Base-by-base conservation (phyloP, 1,140 invertebrate species). In the Drosophila mojavensis region DNA sequence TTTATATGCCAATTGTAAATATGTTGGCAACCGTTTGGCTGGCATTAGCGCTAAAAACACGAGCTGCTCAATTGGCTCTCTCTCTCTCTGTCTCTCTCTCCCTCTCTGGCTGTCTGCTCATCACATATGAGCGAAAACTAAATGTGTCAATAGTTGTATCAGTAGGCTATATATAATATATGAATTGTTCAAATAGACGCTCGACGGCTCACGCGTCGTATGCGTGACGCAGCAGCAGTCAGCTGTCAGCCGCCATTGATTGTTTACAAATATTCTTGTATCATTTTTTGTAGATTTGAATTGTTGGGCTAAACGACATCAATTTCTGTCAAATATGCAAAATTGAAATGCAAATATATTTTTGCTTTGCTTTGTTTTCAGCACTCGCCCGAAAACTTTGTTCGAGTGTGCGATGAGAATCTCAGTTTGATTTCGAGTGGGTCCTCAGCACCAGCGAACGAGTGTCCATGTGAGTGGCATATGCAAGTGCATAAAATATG, bases 141-240 rank as follows among this genome's bases (percentile, higher is more conserved):
- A 24, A 56, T 13, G 20, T 53, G 55, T 66, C 54, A 66, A 66
- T 72, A 66, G 47, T 43, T 66, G 48, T 65, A 48, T 28, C 4
- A 36, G 9, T 11, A 10, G 30, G 3, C 4, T 51, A 54, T 55
- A 70, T 48, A 45, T 64, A 50, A 33, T 33, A 43, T 66, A 54
- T 66, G 41, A 72, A 59, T 59, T 72, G 63, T 45, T 50, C 54
- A 58, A 66, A 72, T 54, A 72, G 15, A 7, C 15, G 48, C 6
- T 15, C 41, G 17, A n/a, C 36, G 48, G 20, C 20, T 24, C 61
- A 69, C 58, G 56, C 15, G 36, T 63, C 79, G 60, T 69, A 69
- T 78, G 43, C 75, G 48, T 82, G 72, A 81, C 72, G 50, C 39
- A 17, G 48, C 20, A 28, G 15, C 36, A 30, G 10, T 30, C 1